phyloP scores from a whole-genome alignment of 1,140 invertebrate species.

The Papilio polyxenes region DNA sequence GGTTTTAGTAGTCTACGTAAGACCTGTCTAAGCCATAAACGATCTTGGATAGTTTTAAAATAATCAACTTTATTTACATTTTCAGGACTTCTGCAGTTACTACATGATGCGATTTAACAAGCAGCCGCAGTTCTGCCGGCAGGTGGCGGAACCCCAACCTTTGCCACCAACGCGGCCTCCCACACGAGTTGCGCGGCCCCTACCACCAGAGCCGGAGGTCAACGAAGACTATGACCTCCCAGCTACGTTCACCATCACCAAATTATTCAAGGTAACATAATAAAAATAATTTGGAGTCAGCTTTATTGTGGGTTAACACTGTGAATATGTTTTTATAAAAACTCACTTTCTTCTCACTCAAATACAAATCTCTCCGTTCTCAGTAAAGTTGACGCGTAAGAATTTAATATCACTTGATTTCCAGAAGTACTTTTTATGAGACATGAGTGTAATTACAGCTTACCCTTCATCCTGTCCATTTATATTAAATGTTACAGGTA shows the following conservation, averaged over 20 bases:
- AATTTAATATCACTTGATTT: constrained; percentile 1
- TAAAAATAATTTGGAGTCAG: too few species aligned
- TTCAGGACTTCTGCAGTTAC: constrained; percentile 91
- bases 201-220: constrained; percentile 40
- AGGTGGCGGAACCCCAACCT: constrained; percentile 52
- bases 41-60: not conserved
- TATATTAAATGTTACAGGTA: not conserved
- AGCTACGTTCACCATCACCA: constrained; percentile 63
- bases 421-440: not conserved
- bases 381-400: not conserved
- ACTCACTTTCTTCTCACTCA: too few species aligned
- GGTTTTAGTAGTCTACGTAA: too few species aligned
- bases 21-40: not conserved
- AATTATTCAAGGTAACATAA: constrained; percentile 56
- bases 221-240: constrained; percentile 54
- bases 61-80: not conserved
- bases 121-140: constrained; percentile 84
- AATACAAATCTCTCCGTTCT: not conserved
- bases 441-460: not conserved
- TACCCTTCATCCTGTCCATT: not conserved
- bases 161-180: constrained; percentile 48
- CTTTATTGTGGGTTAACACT: too few species aligned
- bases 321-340: not conserved
- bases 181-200: constrained; percentile 47
- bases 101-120: constrained; percentile 92